Evolutionary conservation across 2,113 vertebrate genomes (phyloP).

Genomic region (Nothocercus julius): DNA sequence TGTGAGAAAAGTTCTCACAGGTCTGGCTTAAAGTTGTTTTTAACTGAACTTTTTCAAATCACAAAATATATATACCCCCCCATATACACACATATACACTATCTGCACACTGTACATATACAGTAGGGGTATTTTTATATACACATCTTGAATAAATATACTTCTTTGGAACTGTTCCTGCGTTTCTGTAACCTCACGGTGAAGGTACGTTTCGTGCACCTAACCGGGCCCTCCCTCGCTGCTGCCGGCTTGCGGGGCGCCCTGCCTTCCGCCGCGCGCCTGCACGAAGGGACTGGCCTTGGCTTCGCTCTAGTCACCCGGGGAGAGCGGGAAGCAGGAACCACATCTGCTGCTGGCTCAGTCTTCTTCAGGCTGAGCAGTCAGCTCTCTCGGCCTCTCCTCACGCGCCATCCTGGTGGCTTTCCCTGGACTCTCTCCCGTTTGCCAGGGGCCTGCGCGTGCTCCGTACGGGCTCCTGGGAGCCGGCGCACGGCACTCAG

Average conservation of each 20-base stretch:
- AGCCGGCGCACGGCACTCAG: not conserved
- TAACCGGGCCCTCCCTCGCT: not conserved
- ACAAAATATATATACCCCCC: not conserved
- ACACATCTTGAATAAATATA: not conserved
- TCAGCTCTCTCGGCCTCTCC: not conserved
- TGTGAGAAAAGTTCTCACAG: not conserved
- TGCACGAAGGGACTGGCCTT: not conserved
- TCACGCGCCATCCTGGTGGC: accelerated
- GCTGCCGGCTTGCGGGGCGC: not conserved
- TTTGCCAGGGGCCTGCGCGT: not conserved
- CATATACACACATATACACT: too few relatives aligned
- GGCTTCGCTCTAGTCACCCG: not conserved
- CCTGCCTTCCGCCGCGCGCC: too few relatives aligned
- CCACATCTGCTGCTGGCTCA: not conserved
- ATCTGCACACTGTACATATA: too few relatives aligned
- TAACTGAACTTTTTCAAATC: not conserved
- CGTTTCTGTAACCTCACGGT: not conserved
- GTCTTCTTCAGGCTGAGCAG: not conserved
- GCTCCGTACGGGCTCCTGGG: not conserved
- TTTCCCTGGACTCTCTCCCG: not conserved
- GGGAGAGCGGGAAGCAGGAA: not conserved
- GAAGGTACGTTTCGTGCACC: not conserved
- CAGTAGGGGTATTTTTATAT: too few relatives aligned
- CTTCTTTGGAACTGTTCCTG: not conserved
- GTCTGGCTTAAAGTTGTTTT: not conserved